Conservation (phyloP, 2,113 vertebrate genomes). For the Perca schrenkii region DNA sequence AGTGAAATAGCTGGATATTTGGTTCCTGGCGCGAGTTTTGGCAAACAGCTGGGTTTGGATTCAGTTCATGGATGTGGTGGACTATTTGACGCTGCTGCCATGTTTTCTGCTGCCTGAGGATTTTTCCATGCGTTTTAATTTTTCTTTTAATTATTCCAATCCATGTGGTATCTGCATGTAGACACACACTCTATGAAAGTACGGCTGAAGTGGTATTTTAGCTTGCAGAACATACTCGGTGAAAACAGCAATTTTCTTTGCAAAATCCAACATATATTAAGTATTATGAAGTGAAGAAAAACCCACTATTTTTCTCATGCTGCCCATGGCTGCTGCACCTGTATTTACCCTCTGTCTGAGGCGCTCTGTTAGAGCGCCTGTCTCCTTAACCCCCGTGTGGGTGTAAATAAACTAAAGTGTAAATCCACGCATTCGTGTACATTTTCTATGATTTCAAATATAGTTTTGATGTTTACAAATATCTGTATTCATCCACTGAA, state of each 20-base stretch:
- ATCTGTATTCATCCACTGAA: constrained; percentile 41
- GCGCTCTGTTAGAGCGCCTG: too few species aligned
- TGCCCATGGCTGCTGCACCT: too few species aligned
- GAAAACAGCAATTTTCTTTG: too few species aligned
- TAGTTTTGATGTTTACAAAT: constrained; percentile 26
- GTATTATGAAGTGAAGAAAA: too few species aligned
- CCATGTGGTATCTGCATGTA: not conserved
- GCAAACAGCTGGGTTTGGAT: constrained; percentile 62
- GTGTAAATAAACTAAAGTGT: not conserved
- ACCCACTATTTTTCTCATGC: too few species aligned
- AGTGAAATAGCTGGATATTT: constrained; percentile 47
- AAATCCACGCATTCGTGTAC: not conserved
- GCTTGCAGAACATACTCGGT: not conserved
- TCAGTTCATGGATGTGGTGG: constrained; percentile 42
- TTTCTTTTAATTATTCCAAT: constrained; percentile 28
- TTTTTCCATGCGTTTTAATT: constrained; percentile 10
- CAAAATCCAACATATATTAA: too few species aligned
- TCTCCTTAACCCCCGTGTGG: not conserved
- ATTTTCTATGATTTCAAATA: constrained; percentile 6
- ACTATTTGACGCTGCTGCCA: constrained; percentile 42
- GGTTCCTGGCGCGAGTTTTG: constrained; percentile 51
- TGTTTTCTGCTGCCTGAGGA: constrained; percentile 41
- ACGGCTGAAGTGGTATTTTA: not conserved
- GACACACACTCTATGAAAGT: not conserved
- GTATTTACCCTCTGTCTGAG: too few species aligned